These are phyloP conservation scores for Schizopygopsis pylzovi DNA, from an alignment of 2,797 vertebrate genomes.

Conservation along the genomic window DNA sequence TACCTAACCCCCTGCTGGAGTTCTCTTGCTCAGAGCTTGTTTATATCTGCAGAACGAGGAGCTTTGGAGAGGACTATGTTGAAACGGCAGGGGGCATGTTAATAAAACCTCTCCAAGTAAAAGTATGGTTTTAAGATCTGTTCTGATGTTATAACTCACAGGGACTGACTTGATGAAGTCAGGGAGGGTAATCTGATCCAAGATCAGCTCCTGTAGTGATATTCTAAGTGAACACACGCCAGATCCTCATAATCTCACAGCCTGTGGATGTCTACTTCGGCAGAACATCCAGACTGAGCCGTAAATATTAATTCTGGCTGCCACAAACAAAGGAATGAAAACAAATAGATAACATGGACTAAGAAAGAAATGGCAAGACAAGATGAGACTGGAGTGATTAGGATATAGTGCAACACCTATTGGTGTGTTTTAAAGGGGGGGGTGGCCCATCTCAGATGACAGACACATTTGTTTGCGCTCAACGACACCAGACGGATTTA, in stretches of 20 bases:
- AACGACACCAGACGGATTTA: no score
- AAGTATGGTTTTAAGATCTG: conserved; percentile 35
- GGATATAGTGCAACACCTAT: conserved; percentile 58
- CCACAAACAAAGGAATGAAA: conserved; percentile 56
- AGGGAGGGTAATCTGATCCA: conserved; percentile 18
- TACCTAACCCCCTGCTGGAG: conserved; percentile 37
- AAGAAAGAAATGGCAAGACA: conserved; percentile 3
- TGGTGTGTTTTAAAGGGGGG: conserved; percentile 26
- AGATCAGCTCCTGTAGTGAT: conserved; percentile 18
- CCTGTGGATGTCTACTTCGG: conserved; percentile 58
- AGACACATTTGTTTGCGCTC: no score
- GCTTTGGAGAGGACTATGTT: conserved; percentile 33
- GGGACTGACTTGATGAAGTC: conserved; percentile 18
- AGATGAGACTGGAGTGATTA: not conserved
- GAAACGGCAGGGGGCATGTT: conserved; percentile 43
- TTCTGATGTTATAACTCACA: conserved; percentile 29
- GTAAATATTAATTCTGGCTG: conserved; percentile 65
- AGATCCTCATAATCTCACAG: conserved; percentile 31
- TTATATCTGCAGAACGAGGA: conserved; percentile 44
- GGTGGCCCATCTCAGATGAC: no score
- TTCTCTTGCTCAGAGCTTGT: conserved; percentile 33
- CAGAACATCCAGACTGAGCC: conserved; percentile 51
- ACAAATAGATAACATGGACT: conserved; percentile 53
- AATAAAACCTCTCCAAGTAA: conserved; percentile 23
- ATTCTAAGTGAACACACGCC: conserved; percentile 4